Conservation (phyloP, 2,113 vertebrate genomes). For the Macquaria australasica region DNA sequence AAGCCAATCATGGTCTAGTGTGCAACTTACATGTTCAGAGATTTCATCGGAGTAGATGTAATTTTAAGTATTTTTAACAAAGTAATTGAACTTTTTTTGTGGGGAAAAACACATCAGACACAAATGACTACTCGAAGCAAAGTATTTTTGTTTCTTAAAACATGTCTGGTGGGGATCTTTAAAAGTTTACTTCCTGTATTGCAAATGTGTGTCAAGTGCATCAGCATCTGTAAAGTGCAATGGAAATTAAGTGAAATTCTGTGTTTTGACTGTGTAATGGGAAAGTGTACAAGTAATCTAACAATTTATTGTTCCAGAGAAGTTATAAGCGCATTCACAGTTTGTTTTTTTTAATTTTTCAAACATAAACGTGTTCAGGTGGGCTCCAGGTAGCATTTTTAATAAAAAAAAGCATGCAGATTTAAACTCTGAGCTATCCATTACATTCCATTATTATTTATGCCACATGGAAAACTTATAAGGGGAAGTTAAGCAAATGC, state of each 20-base stretch:
- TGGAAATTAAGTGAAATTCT: background rate
- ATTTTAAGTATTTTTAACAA: too few species aligned
- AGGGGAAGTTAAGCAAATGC: background rate
- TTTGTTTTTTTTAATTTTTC: background rate
- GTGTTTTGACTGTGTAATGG: background rate
- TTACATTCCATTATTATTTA: background rate
- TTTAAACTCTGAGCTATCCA: background rate
- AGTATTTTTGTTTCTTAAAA: too few species aligned
- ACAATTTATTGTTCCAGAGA: background rate
- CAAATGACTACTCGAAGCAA: too few species aligned
- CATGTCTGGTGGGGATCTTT: too few species aligned
- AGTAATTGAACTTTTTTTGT: too few species aligned
- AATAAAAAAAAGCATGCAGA: background rate
- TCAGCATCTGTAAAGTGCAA: slow-evolving; percentile 5
- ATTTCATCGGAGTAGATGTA: too few species aligned
- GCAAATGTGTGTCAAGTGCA: too few species aligned
- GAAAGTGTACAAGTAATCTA: background rate
- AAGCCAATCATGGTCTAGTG: background rate
- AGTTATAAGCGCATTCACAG: background rate
- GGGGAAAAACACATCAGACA: too few species aligned
- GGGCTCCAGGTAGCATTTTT: background rate
- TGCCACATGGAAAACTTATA: background rate
- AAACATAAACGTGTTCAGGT: background rate
- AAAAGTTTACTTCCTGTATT: background rate
- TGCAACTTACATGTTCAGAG: too few species aligned